These are phyloP conservation scores for Neoitamus cyanurus DNA, from an alignment of 2,888 invertebrate genomes.

Conservation along the genomic window DNA sequence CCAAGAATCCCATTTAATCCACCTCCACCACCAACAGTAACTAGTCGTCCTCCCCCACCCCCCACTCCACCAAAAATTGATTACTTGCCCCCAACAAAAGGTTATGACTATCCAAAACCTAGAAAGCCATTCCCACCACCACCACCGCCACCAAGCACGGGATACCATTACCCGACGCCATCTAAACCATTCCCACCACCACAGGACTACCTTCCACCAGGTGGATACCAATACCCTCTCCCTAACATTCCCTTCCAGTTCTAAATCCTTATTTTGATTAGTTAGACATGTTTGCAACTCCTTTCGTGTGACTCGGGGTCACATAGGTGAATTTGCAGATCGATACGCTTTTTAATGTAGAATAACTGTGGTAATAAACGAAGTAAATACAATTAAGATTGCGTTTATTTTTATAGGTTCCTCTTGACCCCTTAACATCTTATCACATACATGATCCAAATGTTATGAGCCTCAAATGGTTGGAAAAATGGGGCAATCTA, in stretches of 20 bases:
- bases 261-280: slow-evolving; percentile 21
- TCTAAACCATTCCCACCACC: slow-evolving; percentile 19
- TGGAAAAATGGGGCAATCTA: too few relatives aligned
- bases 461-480: too few relatives aligned
- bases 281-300: slow-evolving; percentile 27
- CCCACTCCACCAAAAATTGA: slow-evolving; percentile 5
- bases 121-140: not conserved
- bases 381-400: not conserved
- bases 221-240: slow-evolving; percentile 26
- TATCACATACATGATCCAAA: too few relatives aligned
- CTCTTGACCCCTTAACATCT: not conserved
- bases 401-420: not conserved
- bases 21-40: slow-evolving; percentile 54
- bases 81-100: slow-evolving; percentile 13
- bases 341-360: slow-evolving; percentile 42
- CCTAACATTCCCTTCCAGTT: slow-evolving; percentile 32
- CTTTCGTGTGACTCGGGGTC: slow-evolving; percentile 2
- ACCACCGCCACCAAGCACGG: not conserved
- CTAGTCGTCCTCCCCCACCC: slow-evolving; percentile 54
- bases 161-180: slow-evolving; percentile 20
- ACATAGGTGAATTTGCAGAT: slow-evolving; percentile 41
- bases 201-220: not conserved
- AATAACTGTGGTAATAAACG: slow-evolving; percentile 32
- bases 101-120: slow-evolving; percentile 13
- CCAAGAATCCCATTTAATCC: slow-evolving; percentile 45